phyloP scores from a whole-genome alignment of 1,140 invertebrate species.

The Brachionus koreanus region DNA sequence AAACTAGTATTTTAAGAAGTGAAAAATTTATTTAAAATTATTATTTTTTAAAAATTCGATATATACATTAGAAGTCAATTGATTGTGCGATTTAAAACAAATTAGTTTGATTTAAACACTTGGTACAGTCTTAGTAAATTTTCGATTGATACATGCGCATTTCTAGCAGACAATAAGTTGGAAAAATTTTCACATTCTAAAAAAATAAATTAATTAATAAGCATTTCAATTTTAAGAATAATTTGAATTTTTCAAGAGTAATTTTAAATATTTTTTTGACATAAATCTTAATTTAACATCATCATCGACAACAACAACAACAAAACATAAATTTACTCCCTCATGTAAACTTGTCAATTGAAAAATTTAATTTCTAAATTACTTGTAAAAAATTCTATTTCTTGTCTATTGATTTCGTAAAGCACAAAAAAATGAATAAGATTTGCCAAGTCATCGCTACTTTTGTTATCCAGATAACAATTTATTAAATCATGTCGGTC shows the following conservation, averaged over 20 bases:
- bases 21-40: neutral
- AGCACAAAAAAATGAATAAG: constrained; percentile 14
- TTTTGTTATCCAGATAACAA: constrained; percentile 6
- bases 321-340: too few species aligned
- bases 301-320: too few species aligned
- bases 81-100: neutral
- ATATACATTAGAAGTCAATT: neutral
- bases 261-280: too few species aligned
- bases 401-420: constrained; percentile 3
- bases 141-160: neutral
- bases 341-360: too few species aligned
- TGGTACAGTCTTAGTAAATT: constrained; percentile 23
- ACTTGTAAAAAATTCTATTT: constrained; percentile 38
- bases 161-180: neutral
- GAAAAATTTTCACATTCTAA: constrained; percentile 24
- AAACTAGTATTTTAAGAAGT: too few species aligned
- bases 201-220: neutral
- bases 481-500: constrained; percentile 26
- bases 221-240: neutral
- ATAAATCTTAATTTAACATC: too few species aligned
- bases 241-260: too few species aligned
- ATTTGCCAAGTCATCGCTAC: neutral
- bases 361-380: neutral
- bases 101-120: constrained; percentile 32
- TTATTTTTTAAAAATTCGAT: neutral